Conservation (phyloP, 2,113 vertebrate genomes). For the Pan paniscus region DNA sequence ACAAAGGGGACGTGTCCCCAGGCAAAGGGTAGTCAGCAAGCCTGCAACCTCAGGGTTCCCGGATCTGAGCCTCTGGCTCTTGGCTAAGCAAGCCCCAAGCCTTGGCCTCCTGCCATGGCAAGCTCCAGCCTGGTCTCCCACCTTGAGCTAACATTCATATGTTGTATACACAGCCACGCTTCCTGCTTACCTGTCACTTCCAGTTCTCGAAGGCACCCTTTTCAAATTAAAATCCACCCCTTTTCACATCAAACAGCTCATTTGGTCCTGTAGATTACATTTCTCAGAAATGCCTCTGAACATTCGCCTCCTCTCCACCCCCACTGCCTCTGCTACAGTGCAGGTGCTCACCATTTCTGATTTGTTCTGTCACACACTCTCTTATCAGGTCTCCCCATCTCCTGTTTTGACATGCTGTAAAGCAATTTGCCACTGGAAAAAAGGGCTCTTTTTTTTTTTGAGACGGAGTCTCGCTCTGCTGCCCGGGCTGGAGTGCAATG, state of each 20-base stretch:
- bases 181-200: neutral
- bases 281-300: constrained; percentile 33
- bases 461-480: no score
- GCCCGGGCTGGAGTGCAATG: no score
- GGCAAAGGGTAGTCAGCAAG: neutral
- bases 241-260: neutral
- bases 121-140: neutral
- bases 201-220: neutral
- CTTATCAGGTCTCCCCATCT: neutral
- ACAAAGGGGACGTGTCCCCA: neutral
- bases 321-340: neutral
- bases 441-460: no score
- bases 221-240: neutral
- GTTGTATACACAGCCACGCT: neutral
- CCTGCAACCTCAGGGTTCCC: neutral
- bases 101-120: neutral
- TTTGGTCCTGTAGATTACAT: neutral
- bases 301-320: neutral
- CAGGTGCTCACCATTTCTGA: neutral
- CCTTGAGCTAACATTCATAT: neutral
- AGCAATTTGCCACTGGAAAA: neutral
- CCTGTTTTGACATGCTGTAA: neutral
- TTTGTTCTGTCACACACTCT: neutral
- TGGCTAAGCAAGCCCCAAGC: neutral
- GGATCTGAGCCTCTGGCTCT: neutral